A percentile compares a stretch with the other conserved stretches of the same genome.
Evolutionary conservation across 2,888 invertebrate genomes (phyloP).

Genomic region (Andrena hattorfiana): DNA sequence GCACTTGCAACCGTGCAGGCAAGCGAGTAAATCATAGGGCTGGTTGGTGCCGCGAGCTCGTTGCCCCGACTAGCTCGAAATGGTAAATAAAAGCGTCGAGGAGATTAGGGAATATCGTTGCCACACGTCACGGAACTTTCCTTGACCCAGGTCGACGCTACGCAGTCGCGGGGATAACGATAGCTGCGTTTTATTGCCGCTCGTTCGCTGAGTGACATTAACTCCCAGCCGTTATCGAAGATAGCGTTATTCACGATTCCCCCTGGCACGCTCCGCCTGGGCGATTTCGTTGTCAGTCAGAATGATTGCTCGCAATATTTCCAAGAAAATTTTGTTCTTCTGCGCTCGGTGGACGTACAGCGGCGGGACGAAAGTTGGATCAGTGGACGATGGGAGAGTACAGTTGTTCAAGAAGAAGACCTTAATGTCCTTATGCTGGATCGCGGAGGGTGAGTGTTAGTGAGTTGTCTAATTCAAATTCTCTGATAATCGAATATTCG

Average conservation of each 20-base stretch:
- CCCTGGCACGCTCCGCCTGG: neutral
- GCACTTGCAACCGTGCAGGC: constrained; percentile 29
- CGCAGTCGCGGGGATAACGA: constrained; percentile 2
- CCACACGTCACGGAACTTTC: constrained; percentile 3
- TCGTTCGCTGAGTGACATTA: constrained; percentile 35
- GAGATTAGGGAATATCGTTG: constrained; percentile 46
- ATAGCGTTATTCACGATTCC: constrained; percentile 42
- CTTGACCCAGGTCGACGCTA: neutral
- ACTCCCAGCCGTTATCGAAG: constrained; percentile 40
- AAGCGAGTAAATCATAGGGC: constrained; percentile 45
- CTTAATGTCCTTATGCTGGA: too few species aligned
- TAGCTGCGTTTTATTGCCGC: constrained; percentile 29
- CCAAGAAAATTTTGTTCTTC: too few species aligned
- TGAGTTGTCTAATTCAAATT: too few species aligned
- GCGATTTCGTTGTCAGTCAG: too few species aligned
- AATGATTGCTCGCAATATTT: too few species aligned
- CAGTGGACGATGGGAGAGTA: too few species aligned
- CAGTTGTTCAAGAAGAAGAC: too few species aligned
- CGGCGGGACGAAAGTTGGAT: too few species aligned
- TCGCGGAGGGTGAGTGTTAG: too few species aligned
- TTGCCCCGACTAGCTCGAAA: neutral
- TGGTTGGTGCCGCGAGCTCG: neutral
- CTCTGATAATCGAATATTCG: too few species aligned
- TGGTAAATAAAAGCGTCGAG: constrained; percentile 39
- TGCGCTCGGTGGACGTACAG: too few species aligned